Evolutionary conservation across 37 sponge, comb jelly and placozoan species (phyloP).

Genomic region (Haliclona indistincta): DNA sequence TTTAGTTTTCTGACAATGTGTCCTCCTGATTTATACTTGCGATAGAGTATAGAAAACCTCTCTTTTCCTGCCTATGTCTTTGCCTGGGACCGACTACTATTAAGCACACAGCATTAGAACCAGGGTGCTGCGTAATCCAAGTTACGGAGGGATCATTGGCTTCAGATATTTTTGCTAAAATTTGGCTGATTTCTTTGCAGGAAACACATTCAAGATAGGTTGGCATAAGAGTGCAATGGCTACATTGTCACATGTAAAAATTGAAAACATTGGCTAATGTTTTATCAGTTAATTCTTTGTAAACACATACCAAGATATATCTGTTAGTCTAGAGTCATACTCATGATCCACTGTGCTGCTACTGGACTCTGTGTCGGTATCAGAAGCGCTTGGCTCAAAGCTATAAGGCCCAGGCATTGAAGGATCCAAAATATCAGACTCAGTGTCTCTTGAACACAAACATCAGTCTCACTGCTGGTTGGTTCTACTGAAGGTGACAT

Average conservation of each 20-base stretch:
- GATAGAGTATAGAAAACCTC: too few relatives aligned
- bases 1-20: too few relatives aligned
- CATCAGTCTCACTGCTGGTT: too few relatives aligned
- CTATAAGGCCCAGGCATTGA: background rate
- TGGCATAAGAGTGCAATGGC: background rate
- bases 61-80: too few relatives aligned
- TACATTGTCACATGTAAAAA: background rate
- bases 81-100: too few relatives aligned
- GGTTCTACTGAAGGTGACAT: too few relatives aligned
- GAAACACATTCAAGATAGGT: background rate
- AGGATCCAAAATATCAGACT: too few relatives aligned
- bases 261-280: background rate
- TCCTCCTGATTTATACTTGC: too few relatives aligned
- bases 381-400: background rate
- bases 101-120: constrained; percentile 11
- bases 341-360: too few relatives aligned
- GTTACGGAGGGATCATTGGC: background rate
- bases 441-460: background rate
- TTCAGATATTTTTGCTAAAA: background rate
- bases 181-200: background rate
- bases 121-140: constrained; percentile 2
- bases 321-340: background rate
- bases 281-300: background rate
- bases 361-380: background rate
- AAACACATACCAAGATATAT: background rate